Percentiles rank a stretch among this genome's conserved stretches.
Evolutionary conservation across 2,113 vertebrate species (phyloP).

Genomic region (Corythornis cristatus): DNA sequence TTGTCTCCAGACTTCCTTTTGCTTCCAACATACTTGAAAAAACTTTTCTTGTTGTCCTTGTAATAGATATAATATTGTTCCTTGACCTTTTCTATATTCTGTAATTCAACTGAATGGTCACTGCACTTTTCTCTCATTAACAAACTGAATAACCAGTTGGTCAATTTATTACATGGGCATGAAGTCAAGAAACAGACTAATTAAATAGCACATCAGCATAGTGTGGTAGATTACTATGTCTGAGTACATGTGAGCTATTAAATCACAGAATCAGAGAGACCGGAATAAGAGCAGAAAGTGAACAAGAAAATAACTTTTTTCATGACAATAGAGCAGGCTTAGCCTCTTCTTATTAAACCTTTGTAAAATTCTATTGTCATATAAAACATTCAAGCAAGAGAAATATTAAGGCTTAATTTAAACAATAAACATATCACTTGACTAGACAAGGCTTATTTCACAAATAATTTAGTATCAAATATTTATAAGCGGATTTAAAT

Average conservation of each 20-base stretch:
- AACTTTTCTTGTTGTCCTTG: too few species aligned
- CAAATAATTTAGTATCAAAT: slow-evolving; percentile 58
- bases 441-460: slow-evolving; percentile 57
- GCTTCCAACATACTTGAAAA: too few species aligned
- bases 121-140: slow-evolving; percentile 25
- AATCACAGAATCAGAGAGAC: background rate
- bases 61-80: background rate
- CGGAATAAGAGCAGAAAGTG: background rate
- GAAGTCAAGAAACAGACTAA: slow-evolving; percentile 48
- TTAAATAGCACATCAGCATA: background rate
- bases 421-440: slow-evolving; percentile 58
- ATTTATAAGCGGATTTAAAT: slow-evolving; percentile 66
- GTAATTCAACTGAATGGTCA: slow-evolving; percentile 53
- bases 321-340: background rate
- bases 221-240: background rate
- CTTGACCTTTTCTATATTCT: slow-evolving; percentile 64
- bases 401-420: slow-evolving; percentile 54
- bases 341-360: background rate
- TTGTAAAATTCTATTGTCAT: slow-evolving; percentile 19
- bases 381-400: slow-evolving; percentile 8
- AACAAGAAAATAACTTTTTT: background rate
- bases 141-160: slow-evolving; percentile 19
- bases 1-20: too few species aligned
- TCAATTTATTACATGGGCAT: slow-evolving; percentile 41
- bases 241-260: slow-evolving; percentile 10